Evolutionary conservation across 2,888 invertebrate genomes (phyloP).

Genomic region (Drosophila prostipennis): DNA sequence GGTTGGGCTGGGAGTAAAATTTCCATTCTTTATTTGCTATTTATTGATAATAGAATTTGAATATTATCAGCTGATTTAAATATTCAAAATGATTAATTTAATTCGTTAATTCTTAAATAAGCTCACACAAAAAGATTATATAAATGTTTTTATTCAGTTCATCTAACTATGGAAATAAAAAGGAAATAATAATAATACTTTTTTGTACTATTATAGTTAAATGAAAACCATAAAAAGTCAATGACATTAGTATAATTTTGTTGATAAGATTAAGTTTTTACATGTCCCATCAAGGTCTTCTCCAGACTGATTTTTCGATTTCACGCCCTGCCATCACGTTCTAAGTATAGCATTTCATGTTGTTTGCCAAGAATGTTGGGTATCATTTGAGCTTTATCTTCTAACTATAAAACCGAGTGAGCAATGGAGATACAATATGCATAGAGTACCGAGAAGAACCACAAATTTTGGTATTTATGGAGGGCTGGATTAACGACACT

Average conservation of each 20-base stretch:
- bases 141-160: too few species aligned
- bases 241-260: background rate
- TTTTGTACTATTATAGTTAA: background rate
- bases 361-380: conserved; percentile 12
- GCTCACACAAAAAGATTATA: too few species aligned
- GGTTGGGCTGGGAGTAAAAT: background rate
- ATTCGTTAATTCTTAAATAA: too few species aligned
- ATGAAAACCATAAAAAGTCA: background rate
- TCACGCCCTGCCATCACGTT: conserved; percentile 12
- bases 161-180: background rate
- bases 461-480: conserved; percentile 4
- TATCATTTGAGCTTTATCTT: conserved; percentile 5
- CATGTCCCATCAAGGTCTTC: conserved; percentile 12
- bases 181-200: too few species aligned
- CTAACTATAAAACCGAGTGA: background rate
- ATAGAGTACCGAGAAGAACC: background rate
- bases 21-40: background rate
- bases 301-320: background rate
- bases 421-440: background rate
- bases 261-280: conserved; percentile 3
- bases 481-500: conserved; percentile 5
- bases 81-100: too few species aligned
- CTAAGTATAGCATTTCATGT: conserved; percentile 14
- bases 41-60: too few species aligned
- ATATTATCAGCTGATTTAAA: too few species aligned